phyloP scores from a whole-genome alignment of 2,797 vertebrate species.

The Antrozous pallidus region DNA sequence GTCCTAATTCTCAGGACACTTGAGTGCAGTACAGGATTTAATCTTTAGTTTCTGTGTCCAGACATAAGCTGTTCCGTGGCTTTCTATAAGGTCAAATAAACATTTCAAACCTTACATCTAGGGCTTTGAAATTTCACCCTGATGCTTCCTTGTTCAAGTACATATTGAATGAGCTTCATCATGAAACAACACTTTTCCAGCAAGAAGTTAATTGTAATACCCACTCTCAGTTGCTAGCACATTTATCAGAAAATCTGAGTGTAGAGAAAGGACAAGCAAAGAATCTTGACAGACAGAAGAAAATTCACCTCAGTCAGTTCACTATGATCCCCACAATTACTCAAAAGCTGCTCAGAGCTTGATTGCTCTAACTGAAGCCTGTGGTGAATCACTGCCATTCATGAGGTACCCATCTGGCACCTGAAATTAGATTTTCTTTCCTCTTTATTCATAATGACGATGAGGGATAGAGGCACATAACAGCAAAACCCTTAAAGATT shows the following conservation, averaged over 20 bases:
- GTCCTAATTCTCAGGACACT: background rate
- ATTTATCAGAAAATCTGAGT: background rate
- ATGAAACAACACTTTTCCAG: constrained; percentile 11
- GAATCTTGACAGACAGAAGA: background rate
- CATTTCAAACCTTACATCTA: background rate
- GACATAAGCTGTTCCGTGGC: background rate
- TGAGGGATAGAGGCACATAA: background rate
- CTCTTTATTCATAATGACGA: constrained; percentile 47
- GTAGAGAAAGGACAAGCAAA: background rate
- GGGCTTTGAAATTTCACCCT: constrained; percentile 8
- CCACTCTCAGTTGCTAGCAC: background rate
- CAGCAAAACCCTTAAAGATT: background rate
- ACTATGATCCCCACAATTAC: background rate
- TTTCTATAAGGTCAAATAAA: background rate
- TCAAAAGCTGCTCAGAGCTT: background rate
- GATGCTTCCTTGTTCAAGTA: background rate
- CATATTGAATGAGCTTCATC: background rate
- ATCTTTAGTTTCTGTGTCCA: background rate
- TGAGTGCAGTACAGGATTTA: background rate
- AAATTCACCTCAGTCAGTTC: background rate
- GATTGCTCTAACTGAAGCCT: background rate
- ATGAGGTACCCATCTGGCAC: constrained; percentile 46
- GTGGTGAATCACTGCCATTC: background rate
- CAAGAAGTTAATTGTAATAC: constrained; percentile 8
- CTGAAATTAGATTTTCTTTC: constrained; percentile 51